Conservation (phyloP, 2,797 vertebrate genomes). For the Coregonus suidteri region DNA sequence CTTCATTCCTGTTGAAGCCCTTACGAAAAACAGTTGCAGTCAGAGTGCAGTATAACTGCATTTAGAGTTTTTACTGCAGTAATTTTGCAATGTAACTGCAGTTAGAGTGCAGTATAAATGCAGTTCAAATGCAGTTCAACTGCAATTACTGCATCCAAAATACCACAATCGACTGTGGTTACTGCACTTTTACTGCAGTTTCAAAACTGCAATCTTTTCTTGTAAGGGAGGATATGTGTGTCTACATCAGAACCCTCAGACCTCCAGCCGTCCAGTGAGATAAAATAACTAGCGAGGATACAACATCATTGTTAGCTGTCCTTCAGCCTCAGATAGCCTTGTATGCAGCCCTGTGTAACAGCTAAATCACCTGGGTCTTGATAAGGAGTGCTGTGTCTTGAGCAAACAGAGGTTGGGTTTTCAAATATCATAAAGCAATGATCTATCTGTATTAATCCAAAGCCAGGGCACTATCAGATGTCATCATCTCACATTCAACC, state of each 20-base stretch:
- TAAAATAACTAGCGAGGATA: slow-evolving; percentile 5
- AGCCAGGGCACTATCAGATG: slow-evolving; percentile 4
- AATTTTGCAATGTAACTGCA: too few relatives aligned
- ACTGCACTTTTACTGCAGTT: too few relatives aligned
- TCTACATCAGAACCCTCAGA: background rate
- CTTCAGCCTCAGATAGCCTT: slow-evolving; percentile 24
- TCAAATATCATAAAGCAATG: slow-evolving; percentile 26
- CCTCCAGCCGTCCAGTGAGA: background rate
- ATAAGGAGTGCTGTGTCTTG: slow-evolving; percentile 25
- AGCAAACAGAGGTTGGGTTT: slow-evolving; percentile 25
- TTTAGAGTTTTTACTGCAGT: background rate
- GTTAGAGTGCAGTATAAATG: too few relatives aligned
- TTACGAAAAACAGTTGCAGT: background rate
- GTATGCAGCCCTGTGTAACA: slow-evolving; percentile 18
- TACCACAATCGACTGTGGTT: too few relatives aligned
- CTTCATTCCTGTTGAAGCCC: background rate
- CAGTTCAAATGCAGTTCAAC: too few relatives aligned
- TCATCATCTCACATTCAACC: background rate
- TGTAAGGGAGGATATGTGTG: background rate
- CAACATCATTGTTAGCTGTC: slow-evolving; percentile 3
- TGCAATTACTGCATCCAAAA: too few relatives aligned
- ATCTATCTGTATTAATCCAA: slow-evolving; percentile 13
- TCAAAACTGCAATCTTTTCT: too few relatives aligned
- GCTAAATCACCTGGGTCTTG: slow-evolving; percentile 11
- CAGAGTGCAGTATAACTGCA: too few relatives aligned